Evolutionary conservation across 2,888 invertebrate genomes (phyloP).

Genomic region (Tanypteryx hageni): DNA sequence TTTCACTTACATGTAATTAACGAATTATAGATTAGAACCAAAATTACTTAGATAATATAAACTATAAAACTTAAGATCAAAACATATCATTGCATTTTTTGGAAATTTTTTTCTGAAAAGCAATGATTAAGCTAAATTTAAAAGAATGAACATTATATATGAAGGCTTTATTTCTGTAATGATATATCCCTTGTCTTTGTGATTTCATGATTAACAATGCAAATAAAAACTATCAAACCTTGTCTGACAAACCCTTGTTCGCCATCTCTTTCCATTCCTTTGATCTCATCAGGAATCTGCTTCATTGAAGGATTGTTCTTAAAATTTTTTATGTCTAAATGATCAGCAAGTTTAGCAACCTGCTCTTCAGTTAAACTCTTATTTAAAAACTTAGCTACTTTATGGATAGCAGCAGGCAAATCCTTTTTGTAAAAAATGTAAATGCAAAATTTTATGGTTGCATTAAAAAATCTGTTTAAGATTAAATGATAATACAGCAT

Average conservation of each 20-base stretch:
- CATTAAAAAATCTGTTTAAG: neutral
- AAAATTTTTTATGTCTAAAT: slow-evolving; percentile 89
- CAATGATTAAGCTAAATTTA: neutral
- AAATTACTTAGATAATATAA: too few relatives aligned
- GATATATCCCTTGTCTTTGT: too few relatives aligned
- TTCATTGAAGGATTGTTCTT: slow-evolving; percentile 89
- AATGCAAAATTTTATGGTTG: neutral
- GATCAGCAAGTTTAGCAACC: slow-evolving; percentile 80
- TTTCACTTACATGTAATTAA: neutral
- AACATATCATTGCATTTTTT: too few relatives aligned
- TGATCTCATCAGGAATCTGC: slow-evolving; percentile 80
- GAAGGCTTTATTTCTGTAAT: neutral
- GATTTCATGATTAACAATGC: too few relatives aligned
- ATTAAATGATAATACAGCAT: neutral
- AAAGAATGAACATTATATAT: neutral
- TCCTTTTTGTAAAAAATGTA: slow-evolving; percentile 11
- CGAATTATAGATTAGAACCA: neutral
- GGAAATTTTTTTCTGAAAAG: too few relatives aligned
- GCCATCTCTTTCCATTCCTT: slow-evolving; percentile 79
- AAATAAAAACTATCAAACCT: slow-evolving; percentile 75
- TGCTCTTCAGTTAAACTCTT: slow-evolving; percentile 76
- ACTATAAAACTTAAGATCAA: too few relatives aligned
- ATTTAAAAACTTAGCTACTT: slow-evolving; percentile 74
- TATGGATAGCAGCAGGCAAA: slow-evolving; percentile 72
- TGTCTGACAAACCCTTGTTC: slow-evolving; percentile 83